phyloP scores from a whole-genome alignment of 2,797 vertebrate species.

The Urosaurus nigricauda region DNA sequence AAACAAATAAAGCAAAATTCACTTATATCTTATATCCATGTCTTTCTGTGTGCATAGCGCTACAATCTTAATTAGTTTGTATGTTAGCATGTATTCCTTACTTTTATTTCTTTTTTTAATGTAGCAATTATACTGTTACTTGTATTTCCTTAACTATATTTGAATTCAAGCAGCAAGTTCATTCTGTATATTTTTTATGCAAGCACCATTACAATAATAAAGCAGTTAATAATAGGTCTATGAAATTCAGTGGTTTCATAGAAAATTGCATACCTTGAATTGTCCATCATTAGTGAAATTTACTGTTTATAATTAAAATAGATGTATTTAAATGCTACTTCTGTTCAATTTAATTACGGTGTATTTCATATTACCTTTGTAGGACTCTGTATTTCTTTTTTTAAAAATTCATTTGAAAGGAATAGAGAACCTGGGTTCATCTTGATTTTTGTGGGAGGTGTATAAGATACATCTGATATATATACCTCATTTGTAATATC shows the following conservation, averaged over 20 bases:
- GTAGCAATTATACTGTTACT: background rate
- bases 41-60: background rate
- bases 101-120: background rate
- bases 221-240: background rate
- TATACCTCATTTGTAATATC: no score
- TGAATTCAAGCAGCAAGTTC: background rate
- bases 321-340: background rate
- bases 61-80: background rate
- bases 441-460: background rate
- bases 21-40: no score
- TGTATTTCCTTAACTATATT: background rate
- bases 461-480: background rate
- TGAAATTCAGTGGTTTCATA: background rate
- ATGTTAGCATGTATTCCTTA: background rate
- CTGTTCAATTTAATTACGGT: background rate
- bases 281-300: slow-evolving; percentile 10
- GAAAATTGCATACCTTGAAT: slow-evolving; percentile 4
- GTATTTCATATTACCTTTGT: background rate
- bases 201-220: slow-evolving; percentile 1
- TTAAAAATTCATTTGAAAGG: slow-evolving; percentile 3
- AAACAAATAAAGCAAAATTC: no score
- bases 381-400: background rate
- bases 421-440: background rate
- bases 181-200: background rate
- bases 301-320: slow-evolving; percentile 15